Evolutionary conservation across 2,888 invertebrate genomes (phyloP), one percentile per base, ranked within the genome.

Genomic region (Drosophila atroscutellata): DNA sequence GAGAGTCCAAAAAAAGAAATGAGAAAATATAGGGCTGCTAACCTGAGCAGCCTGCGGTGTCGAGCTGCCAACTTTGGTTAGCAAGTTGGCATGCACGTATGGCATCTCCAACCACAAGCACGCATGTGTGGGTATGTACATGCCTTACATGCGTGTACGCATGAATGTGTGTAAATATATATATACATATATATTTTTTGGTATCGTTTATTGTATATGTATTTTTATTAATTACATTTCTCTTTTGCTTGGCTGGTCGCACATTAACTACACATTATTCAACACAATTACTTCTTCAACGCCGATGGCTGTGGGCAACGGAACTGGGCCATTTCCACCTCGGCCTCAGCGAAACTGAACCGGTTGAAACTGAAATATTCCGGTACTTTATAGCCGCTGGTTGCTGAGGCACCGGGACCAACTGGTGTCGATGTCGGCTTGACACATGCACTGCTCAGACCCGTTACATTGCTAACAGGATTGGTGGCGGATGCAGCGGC

Each of bases 331-430:
- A 98, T 96, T 93, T 97, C 97, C 28, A 97, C 94, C 94, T 98
- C 97, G 57, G 97, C 96, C 93, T 98, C 97, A 83, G 95, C 96
- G 91, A 95, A 98, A 80, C 96, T 96, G 82, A 94, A 95, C 50
- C 94, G 94, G 89, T 97, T 95, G 89, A 97, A 98, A 80, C 95
- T 95, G 89, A 95, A 98, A 92, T 98, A 98, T 93, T 98, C 98
- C 0, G 97, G 97, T 74, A 97, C 97, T 93, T 97, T 97, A 92
- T 98, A 98, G 1, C 95, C 94, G 13, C 95, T 95, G 36, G 94
- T 85, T 2, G 81, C 15, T 0, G 92, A 85, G 18, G 93, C 92
- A 15, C 91, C 91, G 1, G 92, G 92, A 3, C 92, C 92, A 3
- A 93, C 91, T 24, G 92, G 92, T 34, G 78, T 93, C 0, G 93